Percentiles rank a stretch among this genome's conserved stretches.
phyloP scores from a whole-genome alignment of 2,113 vertebrate genomes.

The Microtus richardsoni region DNA sequence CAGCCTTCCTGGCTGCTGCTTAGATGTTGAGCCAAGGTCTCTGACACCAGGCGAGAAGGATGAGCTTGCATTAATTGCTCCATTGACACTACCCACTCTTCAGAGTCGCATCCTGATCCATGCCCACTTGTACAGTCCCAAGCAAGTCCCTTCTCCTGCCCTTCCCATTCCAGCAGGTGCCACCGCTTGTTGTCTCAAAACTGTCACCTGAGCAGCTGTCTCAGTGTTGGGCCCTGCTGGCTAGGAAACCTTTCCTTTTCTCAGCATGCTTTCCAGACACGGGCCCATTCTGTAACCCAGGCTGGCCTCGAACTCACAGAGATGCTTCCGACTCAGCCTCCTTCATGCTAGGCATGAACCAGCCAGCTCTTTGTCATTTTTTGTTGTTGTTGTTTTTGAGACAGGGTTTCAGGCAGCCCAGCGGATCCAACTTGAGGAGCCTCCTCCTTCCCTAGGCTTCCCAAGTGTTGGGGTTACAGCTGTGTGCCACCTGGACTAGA shows the following conservation, averaged over 20 bases:
- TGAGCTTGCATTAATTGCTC: neutral
- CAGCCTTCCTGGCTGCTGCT: neutral
- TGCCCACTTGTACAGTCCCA: fast-evolving
- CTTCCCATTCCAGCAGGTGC: neutral
- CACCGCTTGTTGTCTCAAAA: neutral
- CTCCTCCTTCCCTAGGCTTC: neutral
- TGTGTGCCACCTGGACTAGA: neutral
- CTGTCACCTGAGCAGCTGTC: neutral
- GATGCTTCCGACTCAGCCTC: neutral
- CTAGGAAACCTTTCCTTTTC: neutral
- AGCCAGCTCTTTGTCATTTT: too few relatives aligned
- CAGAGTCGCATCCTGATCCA: neutral
- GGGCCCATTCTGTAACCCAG: neutral
- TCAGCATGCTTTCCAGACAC: neutral
- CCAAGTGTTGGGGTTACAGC: neutral
- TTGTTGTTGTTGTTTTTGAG: neutral
- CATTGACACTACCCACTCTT: neutral
- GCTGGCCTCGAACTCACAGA: neutral
- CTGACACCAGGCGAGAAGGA: too few relatives aligned
- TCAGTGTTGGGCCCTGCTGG: neutral
- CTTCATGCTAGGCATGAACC: neutral
- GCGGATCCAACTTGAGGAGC: neutral
- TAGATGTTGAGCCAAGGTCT: neutral
- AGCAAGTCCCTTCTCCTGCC: neutral
- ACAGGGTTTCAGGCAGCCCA: neutral